Evolutionary conservation across 2,888 invertebrate genomes (phyloP).

Genomic region (Scaptomyza tumidula): DNA sequence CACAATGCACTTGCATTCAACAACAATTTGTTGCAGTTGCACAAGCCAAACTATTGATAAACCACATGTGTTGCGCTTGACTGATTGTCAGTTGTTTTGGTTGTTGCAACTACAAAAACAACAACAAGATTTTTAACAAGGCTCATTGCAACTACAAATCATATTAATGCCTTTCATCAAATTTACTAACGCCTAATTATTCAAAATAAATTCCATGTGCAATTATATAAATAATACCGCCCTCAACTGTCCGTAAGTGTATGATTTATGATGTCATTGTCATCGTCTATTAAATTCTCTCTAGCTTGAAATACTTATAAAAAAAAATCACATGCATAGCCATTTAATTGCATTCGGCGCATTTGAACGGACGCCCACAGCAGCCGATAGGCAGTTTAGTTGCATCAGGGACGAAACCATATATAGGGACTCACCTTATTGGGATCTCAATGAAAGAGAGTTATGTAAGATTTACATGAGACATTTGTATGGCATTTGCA

Average conservation of each 20-base stretch:
- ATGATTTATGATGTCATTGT: slow-evolving; percentile 8
- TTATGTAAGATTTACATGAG: slow-evolving; percentile 12
- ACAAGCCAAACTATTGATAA: slow-evolving; percentile 43
- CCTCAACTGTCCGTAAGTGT: not conserved
- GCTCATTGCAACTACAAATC: slow-evolving; percentile 40
- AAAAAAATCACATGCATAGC: not conserved
- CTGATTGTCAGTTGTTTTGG: slow-evolving; percentile 7
- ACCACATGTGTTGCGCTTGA: slow-evolving; percentile 46
- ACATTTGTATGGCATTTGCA: slow-evolving; percentile 4
- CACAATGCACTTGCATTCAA: slow-evolving; percentile 4
- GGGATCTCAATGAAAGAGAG: not conserved
- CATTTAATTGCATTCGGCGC: slow-evolving; percentile 30
- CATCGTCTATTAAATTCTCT: not conserved
- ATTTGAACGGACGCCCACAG: slow-evolving; percentile 33
- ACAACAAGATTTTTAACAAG: slow-evolving; percentile 61
- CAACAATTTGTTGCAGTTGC: slow-evolving; percentile 23
- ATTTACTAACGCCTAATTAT: not conserved
- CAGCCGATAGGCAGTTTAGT: not conserved
- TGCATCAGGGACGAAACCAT: slow-evolving; percentile 14
- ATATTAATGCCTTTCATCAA: not conserved
- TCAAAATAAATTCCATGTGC: not conserved
- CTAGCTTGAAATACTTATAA: slow-evolving; percentile 1
- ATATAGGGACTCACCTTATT: slow-evolving; percentile 14
- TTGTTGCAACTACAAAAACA: slow-evolving; percentile 36
- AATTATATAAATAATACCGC: slow-evolving; percentile 3